Base-by-base conservation (phyloP, 2,888 invertebrate genomes). In the Rosalia funebris region DNA sequence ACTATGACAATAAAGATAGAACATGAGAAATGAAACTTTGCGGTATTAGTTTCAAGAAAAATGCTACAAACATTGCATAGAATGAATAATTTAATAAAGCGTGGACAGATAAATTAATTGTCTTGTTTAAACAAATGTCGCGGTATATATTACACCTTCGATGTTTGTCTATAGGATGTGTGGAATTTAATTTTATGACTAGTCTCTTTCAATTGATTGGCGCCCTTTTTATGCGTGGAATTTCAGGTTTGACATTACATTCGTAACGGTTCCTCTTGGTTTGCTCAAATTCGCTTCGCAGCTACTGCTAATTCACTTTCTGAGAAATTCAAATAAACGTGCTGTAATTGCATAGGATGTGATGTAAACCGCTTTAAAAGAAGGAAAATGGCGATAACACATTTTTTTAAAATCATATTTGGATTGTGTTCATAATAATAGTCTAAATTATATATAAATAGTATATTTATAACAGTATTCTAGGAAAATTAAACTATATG, bases 1-100 rank as follows among this genome's bases (percentile, higher is more conserved):
- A 7, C 11, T 16, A 16, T 46, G 15, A 31, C 12, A 46, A 32
- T 7, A 14, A 15, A 16, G 10, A 7, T 3, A 25, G 25, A 34
- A 34, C 2, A n/a, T n/a, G 3, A 34, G 16, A 46, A 46, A 46
- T 32, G 46, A 46, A 46, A 46, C 32, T 46, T 12, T 3, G n/a
- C 5, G 34, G 5, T 34, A 25, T 25, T 11, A 34, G 5, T n/a
- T n/a, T 34, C 7, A 34, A 34, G 9, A 34, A 34, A 34, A 34
- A 10, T n/a, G 11, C 10, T 34, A 2, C 2, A n/a, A n/a, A n/a
- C n/a, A n/a, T 34, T 34, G 11, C 34, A 25, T 25, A 25, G 25
- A 25, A 7, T 25, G 25, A 25, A 25, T 25, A 5, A 25, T 34
- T 34, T n/a, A 7, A 34, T 34, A 34, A 5, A 34, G 34, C 34